Percentiles rank a stretch among this genome's conserved stretches.
Conservation (phyloP, 1,140 invertebrate species). For the Drosophila sucinea region DNA sequence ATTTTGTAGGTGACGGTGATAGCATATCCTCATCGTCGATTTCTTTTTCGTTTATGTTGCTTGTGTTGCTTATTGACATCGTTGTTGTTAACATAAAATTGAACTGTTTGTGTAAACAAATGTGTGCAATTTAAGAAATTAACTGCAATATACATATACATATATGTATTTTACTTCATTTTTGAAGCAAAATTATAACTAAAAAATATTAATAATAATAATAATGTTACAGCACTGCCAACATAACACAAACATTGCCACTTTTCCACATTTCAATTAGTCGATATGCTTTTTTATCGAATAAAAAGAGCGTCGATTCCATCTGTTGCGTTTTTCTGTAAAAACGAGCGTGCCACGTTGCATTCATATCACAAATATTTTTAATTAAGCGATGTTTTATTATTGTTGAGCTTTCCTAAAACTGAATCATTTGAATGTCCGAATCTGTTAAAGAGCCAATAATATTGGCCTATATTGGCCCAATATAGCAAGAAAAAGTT, state of each 20-base stretch:
- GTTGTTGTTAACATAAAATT: slow-evolving; percentile 65
- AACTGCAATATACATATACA: slow-evolving; percentile 55
- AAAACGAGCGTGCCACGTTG: neutral
- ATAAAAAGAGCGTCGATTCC: neutral
- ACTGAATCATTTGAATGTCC: no score
- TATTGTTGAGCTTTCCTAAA: no score
- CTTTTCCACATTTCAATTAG: slow-evolving; percentile 34
- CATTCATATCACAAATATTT: neutral
- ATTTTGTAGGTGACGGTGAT: slow-evolving; percentile 62
- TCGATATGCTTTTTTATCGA: slow-evolving; percentile 20
- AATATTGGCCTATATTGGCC: no score
- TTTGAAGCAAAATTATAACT: slow-evolving; percentile 64
- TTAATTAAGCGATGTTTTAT: no score
- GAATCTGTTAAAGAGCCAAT: no score
- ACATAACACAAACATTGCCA: slow-evolving; percentile 68
- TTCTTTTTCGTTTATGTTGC: slow-evolving; percentile 71
- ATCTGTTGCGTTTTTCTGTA: neutral
- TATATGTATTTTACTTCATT: slow-evolving; percentile 62
- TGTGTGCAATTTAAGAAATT: slow-evolving; percentile 54
- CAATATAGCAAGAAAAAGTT: no score
- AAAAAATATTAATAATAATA: slow-evolving; percentile 72
- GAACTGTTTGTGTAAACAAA: slow-evolving; percentile 72
- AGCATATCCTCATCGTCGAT: slow-evolving; percentile 74
- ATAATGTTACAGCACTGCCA: slow-evolving; percentile 74
- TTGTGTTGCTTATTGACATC: slow-evolving; percentile 75